Conservation (phyloP, 2,888 invertebrate genomes). For the Monochamus alternatus region DNA sequence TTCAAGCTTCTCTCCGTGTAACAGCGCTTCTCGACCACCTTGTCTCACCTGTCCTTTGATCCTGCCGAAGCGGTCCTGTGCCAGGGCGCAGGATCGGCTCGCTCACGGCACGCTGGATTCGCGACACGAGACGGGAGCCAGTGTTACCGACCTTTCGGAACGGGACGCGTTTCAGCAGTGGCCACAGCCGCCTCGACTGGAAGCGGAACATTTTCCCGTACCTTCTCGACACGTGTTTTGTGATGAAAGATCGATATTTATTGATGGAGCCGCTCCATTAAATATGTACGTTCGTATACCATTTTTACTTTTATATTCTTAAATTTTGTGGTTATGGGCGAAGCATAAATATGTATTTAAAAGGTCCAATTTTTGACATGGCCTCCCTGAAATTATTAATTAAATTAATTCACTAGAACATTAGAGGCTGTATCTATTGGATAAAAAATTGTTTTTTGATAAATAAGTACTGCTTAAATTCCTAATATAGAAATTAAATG, state of each 20-base stretch:
- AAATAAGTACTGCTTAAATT: too few species aligned
- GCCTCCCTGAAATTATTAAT: too few species aligned
- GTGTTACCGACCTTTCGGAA: conserved; percentile 42
- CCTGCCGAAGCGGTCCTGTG: conserved; percentile 27
- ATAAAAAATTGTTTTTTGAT: too few species aligned
- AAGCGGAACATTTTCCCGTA: conserved; percentile 11
- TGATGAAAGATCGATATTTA: conserved; percentile 26
- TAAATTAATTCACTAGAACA: too few species aligned
- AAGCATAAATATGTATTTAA: conserved; percentile 9
- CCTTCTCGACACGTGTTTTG: conserved; percentile 24
- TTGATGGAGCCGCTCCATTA: conserved; percentile 12
- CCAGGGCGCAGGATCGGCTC: conserved; percentile 34
- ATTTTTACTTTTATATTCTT: conserved; percentile 14
- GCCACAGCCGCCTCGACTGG: conserved; percentile 15
- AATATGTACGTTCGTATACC: conserved; percentile 31
- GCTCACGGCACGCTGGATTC: conserved; percentile 32
- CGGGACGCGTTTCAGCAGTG: conserved; percentile 29
- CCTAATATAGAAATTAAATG: too few species aligned
- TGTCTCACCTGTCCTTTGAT: conserved; percentile 34
- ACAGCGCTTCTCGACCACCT: background rate
- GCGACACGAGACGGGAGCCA: conserved; percentile 33
- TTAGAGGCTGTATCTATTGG: too few species aligned
- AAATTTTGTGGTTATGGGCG: background rate
- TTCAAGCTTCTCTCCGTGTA: background rate
- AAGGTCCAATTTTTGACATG: background rate